phyloP scores from a whole-genome alignment of 2,797 vertebrate species.

The Schizopygopsis pylzovi region DNA sequence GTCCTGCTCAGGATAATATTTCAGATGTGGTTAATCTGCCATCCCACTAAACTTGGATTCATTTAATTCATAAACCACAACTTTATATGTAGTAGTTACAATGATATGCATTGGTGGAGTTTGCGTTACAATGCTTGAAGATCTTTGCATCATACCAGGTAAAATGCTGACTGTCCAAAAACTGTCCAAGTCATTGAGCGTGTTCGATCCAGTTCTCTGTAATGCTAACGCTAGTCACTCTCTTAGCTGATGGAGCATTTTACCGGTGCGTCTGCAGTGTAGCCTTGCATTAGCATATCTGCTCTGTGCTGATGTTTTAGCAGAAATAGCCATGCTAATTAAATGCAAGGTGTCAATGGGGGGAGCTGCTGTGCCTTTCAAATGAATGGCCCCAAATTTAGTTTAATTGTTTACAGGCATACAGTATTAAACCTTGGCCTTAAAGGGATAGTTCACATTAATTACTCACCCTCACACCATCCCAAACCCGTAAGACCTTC shows the following conservation, averaged over 20 bases:
- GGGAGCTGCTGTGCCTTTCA: constrained; percentile 30
- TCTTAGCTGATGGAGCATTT: constrained; percentile 55
- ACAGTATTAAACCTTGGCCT: neutral
- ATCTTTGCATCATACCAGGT: constrained; percentile 8
- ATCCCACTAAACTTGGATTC: neutral
- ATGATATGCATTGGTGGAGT: neutral
- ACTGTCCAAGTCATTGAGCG: constrained; percentile 31
- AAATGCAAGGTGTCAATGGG: constrained; percentile 13
- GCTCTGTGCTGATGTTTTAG: constrained; percentile 24
- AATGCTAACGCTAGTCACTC: constrained; percentile 31
- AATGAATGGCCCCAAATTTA: constrained; percentile 7
- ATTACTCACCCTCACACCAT: no score
- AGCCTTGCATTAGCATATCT: constrained; percentile 31
- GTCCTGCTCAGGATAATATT: constrained; percentile 3
- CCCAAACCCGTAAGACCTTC: no score
- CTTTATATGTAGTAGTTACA: neutral
- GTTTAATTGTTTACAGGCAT: neutral
- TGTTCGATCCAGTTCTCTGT: constrained; percentile 46
- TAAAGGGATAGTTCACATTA: neutral
- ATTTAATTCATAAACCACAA: neutral
- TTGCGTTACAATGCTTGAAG: neutral
- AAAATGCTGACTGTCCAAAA: constrained; percentile 56
- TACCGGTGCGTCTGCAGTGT: neutral
- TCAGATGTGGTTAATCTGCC: neutral
- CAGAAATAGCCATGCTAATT: constrained; percentile 34